Evolutionary conservation across 1,140 invertebrate species (phyloP).

Genomic region (Drosophila insularis): DNA sequence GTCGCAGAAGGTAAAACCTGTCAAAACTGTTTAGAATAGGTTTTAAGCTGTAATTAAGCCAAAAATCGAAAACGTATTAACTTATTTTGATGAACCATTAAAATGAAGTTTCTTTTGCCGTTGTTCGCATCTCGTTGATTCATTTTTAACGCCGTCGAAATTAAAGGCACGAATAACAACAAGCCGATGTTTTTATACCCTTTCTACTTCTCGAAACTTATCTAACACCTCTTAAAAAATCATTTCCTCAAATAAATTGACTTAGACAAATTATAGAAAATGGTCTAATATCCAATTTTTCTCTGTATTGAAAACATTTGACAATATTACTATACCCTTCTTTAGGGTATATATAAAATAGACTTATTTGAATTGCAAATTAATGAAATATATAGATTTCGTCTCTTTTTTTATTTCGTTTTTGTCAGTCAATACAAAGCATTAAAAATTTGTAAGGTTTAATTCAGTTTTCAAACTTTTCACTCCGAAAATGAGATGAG

Average conservation of each 20-base stretch:
- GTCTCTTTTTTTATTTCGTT: not conserved
- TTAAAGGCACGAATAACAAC: constrained; percentile 14
- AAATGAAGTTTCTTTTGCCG: constrained; percentile 48
- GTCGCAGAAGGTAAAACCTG: constrained; percentile 32
- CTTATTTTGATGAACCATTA: constrained; percentile 76
- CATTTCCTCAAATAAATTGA: too few relatives aligned
- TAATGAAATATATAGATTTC: not conserved
- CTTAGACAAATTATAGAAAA: too few relatives aligned
- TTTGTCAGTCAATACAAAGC: constrained; percentile 63
- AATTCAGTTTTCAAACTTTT: constrained; percentile 22
- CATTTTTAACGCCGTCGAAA: constrained; percentile 52
- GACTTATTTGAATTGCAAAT: constrained; percentile 71
- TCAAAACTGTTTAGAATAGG: constrained; percentile 61
- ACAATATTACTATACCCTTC: not conserved
- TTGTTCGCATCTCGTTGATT: constrained; percentile 38
- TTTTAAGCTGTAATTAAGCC: constrained; percentile 64
- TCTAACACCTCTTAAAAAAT: too few relatives aligned
- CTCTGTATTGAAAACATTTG: not conserved
- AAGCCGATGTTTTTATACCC: not conserved
- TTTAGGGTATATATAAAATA: not conserved
- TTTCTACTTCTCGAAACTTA: not conserved
- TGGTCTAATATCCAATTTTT: too few relatives aligned
- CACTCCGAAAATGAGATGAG: constrained; percentile 33
- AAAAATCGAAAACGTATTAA: constrained; percentile 62
- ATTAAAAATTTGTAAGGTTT: constrained; percentile 64